Conservation (phyloP, 2,888 invertebrate species). For the Metacarcinus magister region DNA sequence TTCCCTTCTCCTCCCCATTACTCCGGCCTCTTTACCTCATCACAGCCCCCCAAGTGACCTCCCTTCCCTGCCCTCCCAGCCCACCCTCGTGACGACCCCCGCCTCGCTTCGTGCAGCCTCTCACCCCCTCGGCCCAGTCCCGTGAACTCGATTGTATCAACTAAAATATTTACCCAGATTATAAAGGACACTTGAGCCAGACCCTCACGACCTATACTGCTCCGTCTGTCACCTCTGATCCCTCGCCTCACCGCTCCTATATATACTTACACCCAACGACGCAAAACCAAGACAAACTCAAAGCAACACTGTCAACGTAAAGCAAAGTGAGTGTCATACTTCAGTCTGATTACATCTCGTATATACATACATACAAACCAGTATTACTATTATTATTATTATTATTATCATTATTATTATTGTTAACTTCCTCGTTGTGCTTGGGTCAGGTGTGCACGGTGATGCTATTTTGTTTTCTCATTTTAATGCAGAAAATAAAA, state of each 20-base stretch:
- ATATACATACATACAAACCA: not conserved
- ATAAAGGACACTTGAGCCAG: constrained; percentile 53
- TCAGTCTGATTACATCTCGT: not conserved
- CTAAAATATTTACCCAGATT: constrained; percentile 71
- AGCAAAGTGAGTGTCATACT: not conserved
- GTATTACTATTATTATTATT: too few species aligned
- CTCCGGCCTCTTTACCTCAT: not conserved
- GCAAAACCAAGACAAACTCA: not conserved
- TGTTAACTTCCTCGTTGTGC: not conserved
- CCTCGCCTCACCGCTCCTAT: not conserved
- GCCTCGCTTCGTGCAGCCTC: constrained; percentile 60
- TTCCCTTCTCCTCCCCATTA: not conserved
- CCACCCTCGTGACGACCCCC: constrained; percentile 64
- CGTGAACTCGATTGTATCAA: constrained; percentile 69
- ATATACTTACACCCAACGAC: not conserved
- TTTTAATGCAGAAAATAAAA: not conserved
- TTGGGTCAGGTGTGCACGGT: not conserved
- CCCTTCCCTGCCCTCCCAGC: not conserved
- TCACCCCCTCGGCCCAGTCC: constrained; percentile 1
- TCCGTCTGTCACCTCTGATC: constrained; percentile 57
- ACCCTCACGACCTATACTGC: constrained; percentile 7
- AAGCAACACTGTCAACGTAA: not conserved
- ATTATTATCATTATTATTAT: too few species aligned
- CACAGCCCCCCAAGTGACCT: not conserved
- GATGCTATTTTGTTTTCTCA: not conserved